A percentile compares a stretch with the other conserved stretches of the same genome.
Evolutionary conservation across 2,797 vertebrate species (phyloP).

Genomic region (Sylvia borin): DNA sequence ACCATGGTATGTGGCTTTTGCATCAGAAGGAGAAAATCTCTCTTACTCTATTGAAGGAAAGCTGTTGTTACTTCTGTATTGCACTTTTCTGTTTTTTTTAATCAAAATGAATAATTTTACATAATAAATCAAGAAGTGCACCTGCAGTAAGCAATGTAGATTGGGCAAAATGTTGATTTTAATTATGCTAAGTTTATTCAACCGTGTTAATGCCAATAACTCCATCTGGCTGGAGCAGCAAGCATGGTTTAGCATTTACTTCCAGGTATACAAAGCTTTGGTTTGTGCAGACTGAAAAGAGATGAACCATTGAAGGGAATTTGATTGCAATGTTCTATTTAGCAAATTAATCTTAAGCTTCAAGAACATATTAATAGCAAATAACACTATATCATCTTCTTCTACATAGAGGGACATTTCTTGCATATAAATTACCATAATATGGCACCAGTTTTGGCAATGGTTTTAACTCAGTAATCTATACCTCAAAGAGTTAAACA

Average conservation of each 20-base stretch:
- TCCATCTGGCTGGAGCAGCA: constrained; percentile 34
- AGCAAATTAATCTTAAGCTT: constrained; percentile 2
- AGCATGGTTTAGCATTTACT: constrained; percentile 16
- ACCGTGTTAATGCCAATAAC: background rate
- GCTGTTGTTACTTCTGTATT: background rate
- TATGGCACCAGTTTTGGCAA: background rate
- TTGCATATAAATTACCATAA: background rate
- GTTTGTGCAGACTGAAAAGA: background rate
- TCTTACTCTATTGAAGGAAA: background rate
- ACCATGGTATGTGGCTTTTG: background rate
- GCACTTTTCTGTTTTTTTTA: background rate
- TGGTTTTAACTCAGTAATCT: background rate
- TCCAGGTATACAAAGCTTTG: constrained; percentile 2
- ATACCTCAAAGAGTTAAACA: background rate
- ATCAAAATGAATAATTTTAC: constrained; percentile 26
- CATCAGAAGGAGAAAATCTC: background rate
- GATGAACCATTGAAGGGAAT: background rate
- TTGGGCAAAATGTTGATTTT: constrained; percentile 24
- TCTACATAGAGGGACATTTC: background rate
- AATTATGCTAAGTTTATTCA: constrained; percentile 43
- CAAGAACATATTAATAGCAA: background rate
- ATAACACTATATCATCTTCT: background rate
- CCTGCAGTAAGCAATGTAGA: constrained; percentile 1
- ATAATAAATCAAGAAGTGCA: background rate
- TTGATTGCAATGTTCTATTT: constrained; percentile 3